Evolutionary conservation across 2,113 vertebrate species (phyloP).

Genomic region (Pelvicachromis taeniatus): DNA sequence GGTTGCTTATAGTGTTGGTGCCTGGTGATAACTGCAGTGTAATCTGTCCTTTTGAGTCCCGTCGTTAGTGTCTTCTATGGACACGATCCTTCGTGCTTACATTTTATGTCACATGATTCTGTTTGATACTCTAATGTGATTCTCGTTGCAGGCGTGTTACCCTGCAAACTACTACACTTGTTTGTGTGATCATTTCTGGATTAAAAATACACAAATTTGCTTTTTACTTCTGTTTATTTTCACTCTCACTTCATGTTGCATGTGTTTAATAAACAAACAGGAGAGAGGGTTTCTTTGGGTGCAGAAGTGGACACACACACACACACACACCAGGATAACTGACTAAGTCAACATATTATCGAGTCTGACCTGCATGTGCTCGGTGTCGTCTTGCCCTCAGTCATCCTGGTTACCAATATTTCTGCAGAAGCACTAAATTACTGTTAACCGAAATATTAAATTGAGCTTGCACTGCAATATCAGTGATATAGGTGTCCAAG

Average conservation of each 20-base stretch:
- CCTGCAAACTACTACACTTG: background rate
- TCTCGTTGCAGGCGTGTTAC: background rate
- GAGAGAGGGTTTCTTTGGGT: background rate
- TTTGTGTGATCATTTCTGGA: conserved; percentile 40
- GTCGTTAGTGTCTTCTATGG: background rate
- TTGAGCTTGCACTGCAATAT: background rate
- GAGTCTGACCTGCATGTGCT: background rate
- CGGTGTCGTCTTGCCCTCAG: background rate
- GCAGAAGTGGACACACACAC: background rate
- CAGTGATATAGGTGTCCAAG: background rate
- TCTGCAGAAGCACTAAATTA: background rate
- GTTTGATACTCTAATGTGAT: conserved; percentile 1
- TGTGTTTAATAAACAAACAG: rapidly evolving
- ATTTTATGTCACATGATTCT: background rate
- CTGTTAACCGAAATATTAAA: background rate
- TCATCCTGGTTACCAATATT: background rate
- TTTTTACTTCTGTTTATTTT: background rate
- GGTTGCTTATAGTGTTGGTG: conserved; percentile 2
- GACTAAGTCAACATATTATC: background rate
- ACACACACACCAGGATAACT: background rate
- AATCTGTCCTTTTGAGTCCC: background rate
- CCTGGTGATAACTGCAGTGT: conserved; percentile 22
- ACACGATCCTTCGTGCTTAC: conserved; percentile 29
- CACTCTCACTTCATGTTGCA: background rate
- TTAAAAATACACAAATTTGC: conserved; percentile 16